Percentiles rank a stretch among this genome's conserved stretches.
Conservation (phyloP, 2,797 vertebrate species). For the Neoniphon sammara region DNA sequence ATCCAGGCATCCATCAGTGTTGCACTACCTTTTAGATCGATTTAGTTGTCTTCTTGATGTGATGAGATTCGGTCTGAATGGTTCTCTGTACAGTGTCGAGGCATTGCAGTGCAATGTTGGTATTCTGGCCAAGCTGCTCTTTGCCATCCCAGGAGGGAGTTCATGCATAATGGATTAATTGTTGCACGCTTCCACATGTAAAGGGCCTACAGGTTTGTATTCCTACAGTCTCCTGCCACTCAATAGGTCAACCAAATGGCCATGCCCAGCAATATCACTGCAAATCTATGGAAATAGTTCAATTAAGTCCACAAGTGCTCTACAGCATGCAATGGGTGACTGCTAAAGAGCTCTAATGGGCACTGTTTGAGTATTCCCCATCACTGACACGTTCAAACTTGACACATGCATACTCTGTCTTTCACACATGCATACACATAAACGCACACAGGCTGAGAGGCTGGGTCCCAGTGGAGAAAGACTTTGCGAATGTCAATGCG, state of each 20-base stretch:
- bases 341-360: slow-evolving; percentile 53
- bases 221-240: slow-evolving; percentile 58
- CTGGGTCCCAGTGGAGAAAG: slow-evolving; percentile 59
- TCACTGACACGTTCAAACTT: slow-evolving; percentile 35
- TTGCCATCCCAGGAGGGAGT: slow-evolving; percentile 69
- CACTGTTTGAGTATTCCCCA: slow-evolving; percentile 29
- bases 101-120: slow-evolving; percentile 53
- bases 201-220: slow-evolving; percentile 74
- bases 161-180: slow-evolving; percentile 84
- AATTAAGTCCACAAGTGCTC: slow-evolving; percentile 62
- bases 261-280: slow-evolving; percentile 45
- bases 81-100: slow-evolving; percentile 53
- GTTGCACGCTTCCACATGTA: slow-evolving; percentile 74
- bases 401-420: slow-evolving; percentile 34
- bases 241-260: slow-evolving; percentile 72
- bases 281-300: slow-evolving; percentile 63
- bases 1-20: slow-evolving; percentile 33
- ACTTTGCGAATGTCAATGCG: slow-evolving; percentile 76
- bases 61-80: slow-evolving; percentile 50
- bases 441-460: slow-evolving; percentile 25
- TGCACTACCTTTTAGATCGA: slow-evolving; percentile 36
- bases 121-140: slow-evolving; percentile 72
- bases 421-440: slow-evolving; percentile 1
- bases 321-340: slow-evolving; percentile 27
- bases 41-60: slow-evolving; percentile 62